Conservation (phyloP, 2,113 vertebrate species). For the Oreochromis aureus region DNA sequence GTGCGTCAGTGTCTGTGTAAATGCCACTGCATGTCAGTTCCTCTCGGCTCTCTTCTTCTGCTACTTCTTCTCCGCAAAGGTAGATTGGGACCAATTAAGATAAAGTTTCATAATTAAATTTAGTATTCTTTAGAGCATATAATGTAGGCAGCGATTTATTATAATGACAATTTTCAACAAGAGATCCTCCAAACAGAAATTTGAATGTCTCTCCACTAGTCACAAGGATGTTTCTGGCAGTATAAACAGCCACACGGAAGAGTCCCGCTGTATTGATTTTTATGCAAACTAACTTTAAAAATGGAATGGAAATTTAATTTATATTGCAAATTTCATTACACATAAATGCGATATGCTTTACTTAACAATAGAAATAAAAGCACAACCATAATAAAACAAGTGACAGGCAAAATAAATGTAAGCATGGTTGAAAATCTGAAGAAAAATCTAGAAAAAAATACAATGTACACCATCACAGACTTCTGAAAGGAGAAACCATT, state of each 20-base stretch:
- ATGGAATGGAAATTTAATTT: not conserved
- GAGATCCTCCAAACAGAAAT: not conserved
- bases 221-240: not conserved
- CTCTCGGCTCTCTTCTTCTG: not conserved
- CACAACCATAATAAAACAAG: not conserved
- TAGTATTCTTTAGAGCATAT: not conserved
- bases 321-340: not conserved
- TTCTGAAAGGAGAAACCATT: not conserved
- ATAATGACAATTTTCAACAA: not conserved
- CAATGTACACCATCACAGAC: fast-evolving
- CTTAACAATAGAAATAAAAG: not conserved
- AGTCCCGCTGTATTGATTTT: not conserved
- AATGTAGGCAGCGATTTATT: not conserved
- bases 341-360: not conserved
- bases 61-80: not conserved
- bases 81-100: constrained; percentile 42
- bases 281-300: not conserved
- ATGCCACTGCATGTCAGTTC: constrained; percentile 4
- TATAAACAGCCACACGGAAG: not conserved
- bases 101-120: constrained; percentile 31
- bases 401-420: not conserved
- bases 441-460: not conserved
- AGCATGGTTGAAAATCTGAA: not conserved
- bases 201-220: not conserved
- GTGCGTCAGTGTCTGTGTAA: not conserved